phyloP scores from a whole-genome alignment of 2,113 vertebrate species.

The Chinchilla lanigera region DNA sequence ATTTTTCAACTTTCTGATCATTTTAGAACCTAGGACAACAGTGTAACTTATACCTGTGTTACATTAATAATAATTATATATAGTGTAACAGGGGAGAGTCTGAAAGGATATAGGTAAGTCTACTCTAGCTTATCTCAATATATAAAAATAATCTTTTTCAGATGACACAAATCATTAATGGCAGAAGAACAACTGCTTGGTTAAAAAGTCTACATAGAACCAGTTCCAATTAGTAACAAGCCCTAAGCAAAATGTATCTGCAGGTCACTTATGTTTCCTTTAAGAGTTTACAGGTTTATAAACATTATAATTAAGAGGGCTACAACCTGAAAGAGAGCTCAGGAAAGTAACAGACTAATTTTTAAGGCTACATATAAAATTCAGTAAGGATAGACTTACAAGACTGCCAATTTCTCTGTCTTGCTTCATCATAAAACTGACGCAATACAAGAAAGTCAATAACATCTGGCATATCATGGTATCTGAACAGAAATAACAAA shows the following conservation, averaged over 20 bases:
- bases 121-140: background rate
- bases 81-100: background rate
- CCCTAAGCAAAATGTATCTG: background rate
- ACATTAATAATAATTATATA: background rate
- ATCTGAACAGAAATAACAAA: conserved; percentile 85
- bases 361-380: background rate
- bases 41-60: background rate
- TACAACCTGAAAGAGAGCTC: background rate
- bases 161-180: background rate
- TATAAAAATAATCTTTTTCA: background rate
- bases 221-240: background rate
- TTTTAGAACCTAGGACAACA: background rate
- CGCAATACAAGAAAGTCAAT: conserved; percentile 98
- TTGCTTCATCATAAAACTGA: conserved; percentile 96
- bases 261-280: background rate
- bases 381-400: conserved; percentile 86
- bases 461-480: conserved; percentile 99
- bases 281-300: background rate
- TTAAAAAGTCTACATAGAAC: background rate
- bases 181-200: background rate
- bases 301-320: background rate
- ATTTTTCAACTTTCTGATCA: conserved; percentile 22
- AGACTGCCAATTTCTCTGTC: conserved; percentile 94
- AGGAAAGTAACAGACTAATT: background rate
- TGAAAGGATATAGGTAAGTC: background rate